phyloP scores from a whole-genome alignment of 2,888 invertebrate species.

The Scaptomyza parva region DNA sequence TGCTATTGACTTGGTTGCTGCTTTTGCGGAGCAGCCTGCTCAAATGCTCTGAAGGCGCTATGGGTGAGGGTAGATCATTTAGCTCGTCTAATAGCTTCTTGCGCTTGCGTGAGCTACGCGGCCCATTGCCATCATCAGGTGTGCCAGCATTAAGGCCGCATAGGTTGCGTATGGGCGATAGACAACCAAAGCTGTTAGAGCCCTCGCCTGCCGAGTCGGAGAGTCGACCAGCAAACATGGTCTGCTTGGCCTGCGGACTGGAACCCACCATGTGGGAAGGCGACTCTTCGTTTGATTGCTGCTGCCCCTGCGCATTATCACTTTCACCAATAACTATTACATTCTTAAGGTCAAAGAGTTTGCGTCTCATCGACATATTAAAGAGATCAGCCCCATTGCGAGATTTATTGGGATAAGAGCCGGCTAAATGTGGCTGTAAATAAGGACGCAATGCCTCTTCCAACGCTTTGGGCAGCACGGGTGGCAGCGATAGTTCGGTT shows the following conservation, averaged over 20 bases:
- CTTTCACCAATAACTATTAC: constrained; percentile 63
- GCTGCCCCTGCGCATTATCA: constrained; percentile 27
- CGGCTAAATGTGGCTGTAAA: constrained; percentile 85
- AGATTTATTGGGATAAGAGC: constrained; percentile 4
- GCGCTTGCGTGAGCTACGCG: constrained; percentile 48
- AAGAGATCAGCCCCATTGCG: constrained; percentile 65
- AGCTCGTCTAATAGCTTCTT: constrained; percentile 67
- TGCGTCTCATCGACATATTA: constrained; percentile 83
- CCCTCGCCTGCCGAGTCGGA: constrained; percentile 80
- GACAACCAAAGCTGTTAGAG: constrained; percentile 80
- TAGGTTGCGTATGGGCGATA: constrained; percentile 82
- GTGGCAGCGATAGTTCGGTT: constrained; percentile 87
- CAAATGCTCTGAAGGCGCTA: constrained; percentile 70
- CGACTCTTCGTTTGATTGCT: constrained; percentile 5
- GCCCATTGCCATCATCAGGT: constrained; percentile 53
- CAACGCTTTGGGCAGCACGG: constrained; percentile 86
- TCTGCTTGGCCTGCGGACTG: constrained; percentile 70
- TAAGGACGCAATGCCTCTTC: constrained; percentile 87
- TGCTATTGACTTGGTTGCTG: constrained; percentile 8
- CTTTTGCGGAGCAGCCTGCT: constrained; percentile 38
- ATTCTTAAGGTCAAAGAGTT: constrained; percentile 82
- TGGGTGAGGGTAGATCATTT: constrained; percentile 76
- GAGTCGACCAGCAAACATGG: constrained; percentile 74
- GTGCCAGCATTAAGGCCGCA: constrained; percentile 70
- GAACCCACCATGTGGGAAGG: constrained; percentile 61